Evolutionary conservation across 2,888 invertebrate species (phyloP).

Genomic region (Coronaproctus castanopsis): DNA sequence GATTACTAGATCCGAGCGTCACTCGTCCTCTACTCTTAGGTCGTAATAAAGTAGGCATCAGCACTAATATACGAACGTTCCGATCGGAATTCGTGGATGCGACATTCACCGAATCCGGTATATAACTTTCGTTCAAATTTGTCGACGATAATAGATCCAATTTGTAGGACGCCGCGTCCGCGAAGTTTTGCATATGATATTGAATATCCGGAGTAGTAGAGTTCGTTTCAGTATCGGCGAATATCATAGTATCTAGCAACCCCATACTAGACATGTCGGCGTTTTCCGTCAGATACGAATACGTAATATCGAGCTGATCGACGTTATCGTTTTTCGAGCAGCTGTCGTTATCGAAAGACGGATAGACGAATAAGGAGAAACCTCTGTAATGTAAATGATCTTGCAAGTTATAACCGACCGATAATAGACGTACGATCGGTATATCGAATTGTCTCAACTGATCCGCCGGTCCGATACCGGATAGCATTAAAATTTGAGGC

Average conservation of each 20-base stretch:
- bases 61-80: neutral
- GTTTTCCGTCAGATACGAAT: neutral
- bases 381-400: constrained; percentile 77
- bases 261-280: neutral
- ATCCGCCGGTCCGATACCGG: constrained; percentile 54
- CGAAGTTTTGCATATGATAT: neutral
- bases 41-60: neutral
- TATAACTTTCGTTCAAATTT: neutral
- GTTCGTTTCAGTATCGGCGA: neutral
- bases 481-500: constrained; percentile 81
- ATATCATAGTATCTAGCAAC: neutral
- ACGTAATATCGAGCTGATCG: neutral
- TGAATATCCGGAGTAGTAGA: neutral
- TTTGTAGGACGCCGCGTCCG: neutral
- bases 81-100: too few relatives aligned
- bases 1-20: neutral
- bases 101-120: neutral
- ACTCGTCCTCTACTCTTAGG: constrained; percentile 6
- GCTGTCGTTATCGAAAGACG: neutral
- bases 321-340: neutral
- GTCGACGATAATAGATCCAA: neutral
- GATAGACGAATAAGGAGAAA: constrained; percentile 40
- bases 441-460: constrained; percentile 50
- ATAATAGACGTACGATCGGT: constrained; percentile 55
- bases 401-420: constrained; percentile 69